Conservation (phyloP, 2,888 invertebrate species). For the Epistrophe eligans region DNA sequence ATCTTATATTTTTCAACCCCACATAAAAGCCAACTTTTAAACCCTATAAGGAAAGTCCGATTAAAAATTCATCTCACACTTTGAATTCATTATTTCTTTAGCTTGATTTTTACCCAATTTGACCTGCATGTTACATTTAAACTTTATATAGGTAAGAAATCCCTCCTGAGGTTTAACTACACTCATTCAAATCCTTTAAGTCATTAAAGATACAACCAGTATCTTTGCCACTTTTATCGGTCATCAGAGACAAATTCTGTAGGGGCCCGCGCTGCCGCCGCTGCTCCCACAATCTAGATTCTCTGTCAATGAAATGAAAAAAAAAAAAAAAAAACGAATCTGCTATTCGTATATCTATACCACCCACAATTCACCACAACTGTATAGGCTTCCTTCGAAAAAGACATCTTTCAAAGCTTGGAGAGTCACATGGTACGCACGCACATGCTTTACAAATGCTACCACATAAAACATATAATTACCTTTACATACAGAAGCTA, state of each 20-base stretch:
- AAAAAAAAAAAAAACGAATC: conserved; percentile 3
- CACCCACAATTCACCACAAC: conserved; percentile 4
- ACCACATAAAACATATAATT: conserved; percentile 17
- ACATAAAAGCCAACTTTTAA: conserved; percentile 7
- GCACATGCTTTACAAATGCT: conserved; percentile 58
- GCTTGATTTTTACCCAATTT: conserved; percentile 20
- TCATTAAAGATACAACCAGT: conserved; percentile 24
- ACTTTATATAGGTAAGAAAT: background rate
- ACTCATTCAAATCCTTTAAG: conserved; percentile 1
- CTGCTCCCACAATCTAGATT: conserved; percentile 30
- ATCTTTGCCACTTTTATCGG: conserved; percentile 27
- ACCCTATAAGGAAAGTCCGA: conserved; percentile 12
- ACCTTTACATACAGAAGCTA: background rate
- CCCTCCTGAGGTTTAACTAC: background rate
- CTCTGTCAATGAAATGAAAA: conserved; percentile 63
- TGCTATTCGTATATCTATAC: background rate
- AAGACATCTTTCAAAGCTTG: conserved; percentile 14
- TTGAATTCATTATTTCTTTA: conserved; percentile 4
- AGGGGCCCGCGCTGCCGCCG: background rate
- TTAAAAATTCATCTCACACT: conserved; percentile 31
- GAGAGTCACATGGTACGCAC: conserved; percentile 66
- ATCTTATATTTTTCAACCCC: background rate
- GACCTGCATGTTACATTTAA: conserved; percentile 6
- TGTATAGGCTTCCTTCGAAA: background rate
- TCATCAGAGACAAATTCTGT: conserved; percentile 37